Evolutionary conservation across 2,113 vertebrate genomes (phyloP), one percentile per base, ranked within the genome.

Genomic region (Paracanthobrama guichenoti): DNA sequence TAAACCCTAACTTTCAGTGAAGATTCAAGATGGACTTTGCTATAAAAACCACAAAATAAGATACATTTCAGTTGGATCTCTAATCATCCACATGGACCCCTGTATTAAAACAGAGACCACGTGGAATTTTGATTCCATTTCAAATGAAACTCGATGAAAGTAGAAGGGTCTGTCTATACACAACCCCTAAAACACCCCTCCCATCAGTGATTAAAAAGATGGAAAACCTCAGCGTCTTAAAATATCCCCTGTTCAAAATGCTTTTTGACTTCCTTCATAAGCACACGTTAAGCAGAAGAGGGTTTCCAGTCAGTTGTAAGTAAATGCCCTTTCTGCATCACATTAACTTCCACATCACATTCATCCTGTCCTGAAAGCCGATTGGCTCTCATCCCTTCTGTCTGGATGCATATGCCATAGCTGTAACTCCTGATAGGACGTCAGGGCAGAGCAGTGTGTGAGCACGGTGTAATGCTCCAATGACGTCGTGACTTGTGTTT

Each of bases 261-360:
- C 12, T 72, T 46, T 72, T 44, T 13, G 69, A 44, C 42, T 72
- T 46, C 42, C 35, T 73, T 73, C 71, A 46, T 24, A 8, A 73
- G 42, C 13, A 48, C 39, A 8, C 6, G 1, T 46, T 14, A 46
- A 66, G 22, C 22, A 10, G 22, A 44, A 18, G 28, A 3, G 8
- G n/a, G 4, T n/a, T 77, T 28, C 44, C 31, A 73, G 20, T 50
- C 73, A 83, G 67, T 89, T 87, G n/a, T 81, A 62, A 55, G 35
- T 73, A 66, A 88, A 90, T 78, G 87, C 89, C 77, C 87, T 89
- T 69, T 75, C 84, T 83, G 75, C 75, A 91, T 83, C 87, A 86
- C 88, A 91, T 93, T 91, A 92, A 91, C 90, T 93, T 90, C 90
- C 91, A 39, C 78, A 87, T 90, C 92, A 93, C 90, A 91, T 85